These are phyloP conservation scores for Machimus atricapillus DNA, from an alignment of 2,888 invertebrate species.

Conservation along the genomic window DNA sequence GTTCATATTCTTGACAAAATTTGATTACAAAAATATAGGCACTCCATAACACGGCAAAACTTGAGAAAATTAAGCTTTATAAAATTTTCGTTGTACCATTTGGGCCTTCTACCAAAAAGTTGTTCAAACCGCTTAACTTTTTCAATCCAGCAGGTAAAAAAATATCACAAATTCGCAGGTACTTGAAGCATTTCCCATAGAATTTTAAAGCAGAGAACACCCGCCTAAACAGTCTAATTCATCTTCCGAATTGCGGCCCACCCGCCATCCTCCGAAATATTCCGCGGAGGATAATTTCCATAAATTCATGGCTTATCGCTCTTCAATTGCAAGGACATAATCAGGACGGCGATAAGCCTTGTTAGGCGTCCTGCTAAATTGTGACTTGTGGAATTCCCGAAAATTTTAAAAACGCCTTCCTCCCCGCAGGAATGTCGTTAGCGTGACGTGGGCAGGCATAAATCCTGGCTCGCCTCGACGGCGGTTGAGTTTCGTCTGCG, in stretches of 20 bases:
- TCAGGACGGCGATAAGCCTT: not conserved
- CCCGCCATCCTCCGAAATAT: not conserved
- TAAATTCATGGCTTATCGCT: not conserved
- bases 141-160: not conserved
- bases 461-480: not conserved
- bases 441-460: slow-evolving; percentile 10
- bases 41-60: not conserved
- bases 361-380: not conserved
- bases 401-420: not conserved
- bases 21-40: no score
- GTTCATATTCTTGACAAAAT: no score
- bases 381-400: not conserved
- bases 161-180: not conserved
- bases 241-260: not conserved
- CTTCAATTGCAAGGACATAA: not conserved
- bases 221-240: not conserved
- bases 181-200: not conserved
- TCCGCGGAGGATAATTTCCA: not conserved
- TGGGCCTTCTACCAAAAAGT: not conserved
- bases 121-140: not conserved
- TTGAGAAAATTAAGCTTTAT: not conserved
- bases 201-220: not conserved
- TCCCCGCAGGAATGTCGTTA: not conserved
- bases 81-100: not conserved
- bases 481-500: not conserved